Base-by-base conservation (phyloP, 2,113 vertebrate genomes). In the Gnathonemus echidnorhynchus region DNA sequence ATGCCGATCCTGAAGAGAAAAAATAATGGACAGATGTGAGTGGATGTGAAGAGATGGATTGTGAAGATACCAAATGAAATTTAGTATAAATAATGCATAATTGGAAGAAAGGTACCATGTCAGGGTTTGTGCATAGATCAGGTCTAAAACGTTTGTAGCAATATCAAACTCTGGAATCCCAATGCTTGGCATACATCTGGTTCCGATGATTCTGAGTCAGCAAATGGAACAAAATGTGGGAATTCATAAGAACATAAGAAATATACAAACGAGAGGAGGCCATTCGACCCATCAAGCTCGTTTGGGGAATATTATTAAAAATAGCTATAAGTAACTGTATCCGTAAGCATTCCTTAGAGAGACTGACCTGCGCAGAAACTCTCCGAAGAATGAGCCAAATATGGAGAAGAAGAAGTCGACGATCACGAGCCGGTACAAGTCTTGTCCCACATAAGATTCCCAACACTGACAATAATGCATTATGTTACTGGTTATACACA, bases 91-190 rank as follows among this genome's bases (percentile, higher is more conserved):
- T 4, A 80, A 80, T 17, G 52, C 10, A 17, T 15, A 27, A 58
- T n/a, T 39, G 13, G 62, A 31, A 83, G 86, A 53, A 17, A 5
- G 95, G 94, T 94, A 99, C 98, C 98, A 99, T 88, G 96, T 96
- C 88, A 99, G 95, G 21, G 97, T 98, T 93, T 99, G 98, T 21
- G 96, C 95, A 0, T 99, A 98, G 92, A 99, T 99, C 90, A 99
- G 95, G 90, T 99, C 97, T 2, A 99, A 95, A 42, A 99, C 97
- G 39, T 99, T 99, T 91, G 97, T 95, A 62, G 97, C 98, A 0
- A 99, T 96, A 21, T 99, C 97, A 91, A 99, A 99, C 92, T 99
- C 97, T 62, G 97, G 98, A 88, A 94, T 90, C 2, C 97, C 97
- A 17, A 96, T 92, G 45, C 90, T 95, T 56, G 91, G 92, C 0